Percentiles rank a stretch among this genome's conserved stretches.
Conservation (phyloP, 2,888 invertebrate species). For the Agapetus fuscipes region DNA sequence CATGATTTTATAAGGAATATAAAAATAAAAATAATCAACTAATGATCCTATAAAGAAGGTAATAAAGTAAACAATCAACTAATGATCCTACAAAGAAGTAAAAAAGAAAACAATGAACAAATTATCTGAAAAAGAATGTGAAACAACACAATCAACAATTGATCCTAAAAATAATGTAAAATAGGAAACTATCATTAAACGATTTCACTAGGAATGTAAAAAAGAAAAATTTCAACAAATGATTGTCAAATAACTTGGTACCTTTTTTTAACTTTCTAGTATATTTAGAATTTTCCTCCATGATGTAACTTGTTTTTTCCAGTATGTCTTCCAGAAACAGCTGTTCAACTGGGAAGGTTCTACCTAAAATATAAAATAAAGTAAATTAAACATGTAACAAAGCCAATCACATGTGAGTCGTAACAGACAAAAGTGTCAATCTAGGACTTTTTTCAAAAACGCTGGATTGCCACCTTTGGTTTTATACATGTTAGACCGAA, state of each 20-base stretch:
- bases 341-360: constrained; percentile 78
- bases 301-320: constrained; percentile 44
- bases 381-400: neutral
- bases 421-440: neutral
- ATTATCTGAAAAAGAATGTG: too few relatives aligned
- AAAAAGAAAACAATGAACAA: too few relatives aligned
- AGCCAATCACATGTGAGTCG: neutral
- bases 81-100: constrained; percentile 10
- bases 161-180: too few relatives aligned
- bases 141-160: neutral
- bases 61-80: too few relatives aligned
- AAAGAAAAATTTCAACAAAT: too few relatives aligned
- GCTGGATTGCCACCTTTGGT: too few relatives aligned
- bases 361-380: constrained; percentile 33
- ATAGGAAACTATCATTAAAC: constrained; percentile 4
- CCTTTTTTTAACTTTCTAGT: constrained; percentile 57
- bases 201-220: constrained; percentile 11
- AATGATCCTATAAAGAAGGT: too few relatives aligned
- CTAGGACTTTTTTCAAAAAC: too few relatives aligned
- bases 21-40: too few relatives aligned
- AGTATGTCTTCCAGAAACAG: constrained; percentile 73
- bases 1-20: constrained; percentile 1
- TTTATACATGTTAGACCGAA: too few relatives aligned
- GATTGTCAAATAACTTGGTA: constrained; percentile 18
- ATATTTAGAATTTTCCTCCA: constrained; percentile 46